Evolutionary conservation across 2,113 vertebrate species (phyloP).

Genomic region (Porphyrio hochstetteri): DNA sequence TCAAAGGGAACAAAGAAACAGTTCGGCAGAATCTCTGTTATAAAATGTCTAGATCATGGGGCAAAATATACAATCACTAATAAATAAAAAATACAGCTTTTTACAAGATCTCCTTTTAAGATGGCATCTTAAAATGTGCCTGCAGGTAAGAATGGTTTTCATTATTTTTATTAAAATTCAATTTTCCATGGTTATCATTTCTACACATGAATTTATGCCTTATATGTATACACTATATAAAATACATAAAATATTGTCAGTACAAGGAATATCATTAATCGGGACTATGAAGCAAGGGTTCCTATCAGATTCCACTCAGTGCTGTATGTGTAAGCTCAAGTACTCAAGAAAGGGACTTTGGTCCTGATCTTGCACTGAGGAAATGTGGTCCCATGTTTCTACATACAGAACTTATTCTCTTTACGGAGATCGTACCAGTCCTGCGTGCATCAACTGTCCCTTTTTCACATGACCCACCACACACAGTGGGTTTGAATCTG

Average conservation of each 20-base stretch:
- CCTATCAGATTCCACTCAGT: background rate
- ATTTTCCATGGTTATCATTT: conserved; percentile 38
- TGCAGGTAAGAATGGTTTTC: background rate
- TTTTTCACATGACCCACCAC: background rate
- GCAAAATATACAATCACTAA: conserved; percentile 32
- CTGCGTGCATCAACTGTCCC: background rate
- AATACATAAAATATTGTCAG: conserved; percentile 20
- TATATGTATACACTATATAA: background rate
- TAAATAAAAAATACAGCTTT: conserved; percentile 51
- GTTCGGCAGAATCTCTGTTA: background rate
- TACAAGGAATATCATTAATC: background rate
- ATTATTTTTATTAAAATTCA: conserved; percentile 2
- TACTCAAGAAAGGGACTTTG: background rate
- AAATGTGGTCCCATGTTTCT: background rate
- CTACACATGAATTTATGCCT: conserved; percentile 37
- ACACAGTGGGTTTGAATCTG: background rate
- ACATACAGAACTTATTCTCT: background rate
- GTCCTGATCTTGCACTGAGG: background rate
- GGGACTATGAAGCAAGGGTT: background rate
- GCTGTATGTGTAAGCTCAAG: background rate
- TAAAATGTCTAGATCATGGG: conserved; percentile 24
- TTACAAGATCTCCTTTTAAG: conserved; percentile 45
- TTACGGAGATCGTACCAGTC: background rate
- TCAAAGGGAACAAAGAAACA: background rate
- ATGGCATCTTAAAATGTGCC: conserved; percentile 66